Conservation (phyloP, 2,888 invertebrate species). For the Monopis laevigella region DNA sequence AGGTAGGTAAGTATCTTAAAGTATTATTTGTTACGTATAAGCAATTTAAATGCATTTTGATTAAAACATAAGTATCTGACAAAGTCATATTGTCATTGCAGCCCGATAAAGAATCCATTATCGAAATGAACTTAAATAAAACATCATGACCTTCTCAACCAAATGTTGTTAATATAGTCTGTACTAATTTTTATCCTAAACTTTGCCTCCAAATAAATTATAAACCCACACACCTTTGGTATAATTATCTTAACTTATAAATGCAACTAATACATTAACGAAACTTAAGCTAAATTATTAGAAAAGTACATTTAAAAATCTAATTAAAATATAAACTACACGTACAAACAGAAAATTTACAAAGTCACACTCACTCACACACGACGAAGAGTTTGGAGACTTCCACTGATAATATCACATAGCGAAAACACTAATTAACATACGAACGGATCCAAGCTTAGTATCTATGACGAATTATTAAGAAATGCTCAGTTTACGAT, state of each 20-base stretch:
- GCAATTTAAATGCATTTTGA: conserved; percentile 12
- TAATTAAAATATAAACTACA: too few species aligned
- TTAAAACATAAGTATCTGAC: conserved; percentile 23
- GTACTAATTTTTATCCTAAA: conserved; percentile 7
- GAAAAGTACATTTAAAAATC: too few species aligned
- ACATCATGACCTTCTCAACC: conserved; percentile 23
- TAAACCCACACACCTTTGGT: too few species aligned
- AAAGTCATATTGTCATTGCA: conserved; percentile 28
- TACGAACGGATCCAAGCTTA: not conserved
- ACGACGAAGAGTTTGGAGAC: conserved; percentile 38
- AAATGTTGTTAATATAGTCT: conserved; percentile 18
- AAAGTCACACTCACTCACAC: conserved; percentile 14
- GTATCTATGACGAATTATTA: too few species aligned
- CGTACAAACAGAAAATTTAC: conserved; percentile 13
- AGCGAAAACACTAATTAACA: conserved; percentile 30
- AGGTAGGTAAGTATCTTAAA: too few species aligned
- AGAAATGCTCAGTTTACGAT: too few species aligned
- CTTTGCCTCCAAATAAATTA: conserved; percentile 18
- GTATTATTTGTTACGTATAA: too few species aligned
- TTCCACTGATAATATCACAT: conserved; percentile 58
- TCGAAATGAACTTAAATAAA: conserved; percentile 27
- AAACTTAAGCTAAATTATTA: too few species aligned
- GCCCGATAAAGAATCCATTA: conserved; percentile 29
- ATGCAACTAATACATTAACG: not conserved
- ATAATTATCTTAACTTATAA: too few species aligned